Percentiles rank a stretch among this genome's conserved stretches.
These are phyloP conservation scores for Cyanoliseus patagonus DNA, from an alignment of 2,113 vertebrate species.

Conservation along the genomic window DNA sequence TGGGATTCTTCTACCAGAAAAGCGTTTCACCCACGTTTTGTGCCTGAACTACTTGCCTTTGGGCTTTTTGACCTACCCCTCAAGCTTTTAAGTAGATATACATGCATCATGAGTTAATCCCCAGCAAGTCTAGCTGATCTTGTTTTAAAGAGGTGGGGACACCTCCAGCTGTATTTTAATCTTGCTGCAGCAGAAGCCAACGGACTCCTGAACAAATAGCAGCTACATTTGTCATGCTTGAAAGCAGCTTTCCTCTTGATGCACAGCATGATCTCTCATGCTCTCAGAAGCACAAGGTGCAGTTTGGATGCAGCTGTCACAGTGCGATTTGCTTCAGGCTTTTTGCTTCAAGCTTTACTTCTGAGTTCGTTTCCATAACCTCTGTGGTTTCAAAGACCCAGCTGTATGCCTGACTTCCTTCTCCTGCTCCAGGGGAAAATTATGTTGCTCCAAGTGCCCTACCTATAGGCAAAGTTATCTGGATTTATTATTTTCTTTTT, in stretches of 20 bases:
- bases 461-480: background rate
- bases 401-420: background rate
- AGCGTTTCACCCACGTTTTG: background rate
- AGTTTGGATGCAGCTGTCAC: background rate
- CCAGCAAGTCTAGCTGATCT: background rate
- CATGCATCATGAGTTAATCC: background rate
- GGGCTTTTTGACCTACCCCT: background rate
- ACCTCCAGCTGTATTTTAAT: conserved; percentile 5
- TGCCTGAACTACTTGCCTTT: background rate
- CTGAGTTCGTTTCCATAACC: background rate
- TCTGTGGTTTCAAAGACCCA: background rate
- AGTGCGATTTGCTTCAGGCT: background rate
- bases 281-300: background rate
- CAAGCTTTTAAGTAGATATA: background rate
- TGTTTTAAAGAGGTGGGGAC: background rate
- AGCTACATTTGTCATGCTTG: background rate
- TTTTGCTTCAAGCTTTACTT: background rate
- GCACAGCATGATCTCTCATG: background rate
- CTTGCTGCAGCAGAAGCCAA: background rate
- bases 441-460: background rate
- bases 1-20: background rate
- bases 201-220: background rate
- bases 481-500: background rate
- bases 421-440: background rate
- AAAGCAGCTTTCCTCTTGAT: background rate